Evolutionary conservation across 2,888 invertebrate species (phyloP).

Genomic region (Cyclophora punctaria): DNA sequence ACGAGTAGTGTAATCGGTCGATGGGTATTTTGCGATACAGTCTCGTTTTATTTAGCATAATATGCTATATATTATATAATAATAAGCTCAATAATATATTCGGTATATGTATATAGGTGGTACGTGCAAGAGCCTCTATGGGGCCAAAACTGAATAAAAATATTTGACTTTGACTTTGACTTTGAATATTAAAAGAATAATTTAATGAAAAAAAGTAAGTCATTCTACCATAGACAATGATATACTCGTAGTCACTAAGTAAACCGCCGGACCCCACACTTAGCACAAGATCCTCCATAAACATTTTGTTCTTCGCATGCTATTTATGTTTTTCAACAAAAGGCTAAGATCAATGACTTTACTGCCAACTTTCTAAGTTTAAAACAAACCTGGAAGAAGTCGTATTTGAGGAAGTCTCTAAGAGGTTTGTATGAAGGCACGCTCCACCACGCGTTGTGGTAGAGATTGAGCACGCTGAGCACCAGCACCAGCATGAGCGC

Average conservation of each 20-base stretch:
- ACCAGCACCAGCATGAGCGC: constrained; percentile 94
- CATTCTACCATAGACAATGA: neutral
- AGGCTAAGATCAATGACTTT: neutral
- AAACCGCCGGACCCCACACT: too few species aligned
- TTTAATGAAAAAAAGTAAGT: neutral
- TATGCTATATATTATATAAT: too few species aligned
- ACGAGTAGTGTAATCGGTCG: too few species aligned
- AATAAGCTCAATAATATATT: too few species aligned
- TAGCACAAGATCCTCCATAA: too few species aligned
- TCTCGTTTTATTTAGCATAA: too few species aligned
- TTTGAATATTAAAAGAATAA: too few species aligned
- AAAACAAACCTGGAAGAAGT: constrained; percentile 95
- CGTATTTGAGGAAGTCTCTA: constrained; percentile 99
- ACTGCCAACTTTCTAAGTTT: neutral
- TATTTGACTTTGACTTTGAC: too few species aligned
- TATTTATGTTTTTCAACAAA: neutral
- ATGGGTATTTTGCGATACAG: too few species aligned
- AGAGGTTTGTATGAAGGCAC: constrained; percentile 96
- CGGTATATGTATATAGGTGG: too few species aligned
- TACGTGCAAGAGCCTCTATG: too few species aligned
- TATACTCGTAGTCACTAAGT: neutral
- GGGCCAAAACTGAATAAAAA: too few species aligned
- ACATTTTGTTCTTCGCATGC: neutral
- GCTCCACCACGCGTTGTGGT: constrained; percentile 99
- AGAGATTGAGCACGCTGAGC: constrained; percentile 92